Evolutionary conservation across 2,113 vertebrate species (phyloP).

Genomic region (Stigmatopora nigra): DNA sequence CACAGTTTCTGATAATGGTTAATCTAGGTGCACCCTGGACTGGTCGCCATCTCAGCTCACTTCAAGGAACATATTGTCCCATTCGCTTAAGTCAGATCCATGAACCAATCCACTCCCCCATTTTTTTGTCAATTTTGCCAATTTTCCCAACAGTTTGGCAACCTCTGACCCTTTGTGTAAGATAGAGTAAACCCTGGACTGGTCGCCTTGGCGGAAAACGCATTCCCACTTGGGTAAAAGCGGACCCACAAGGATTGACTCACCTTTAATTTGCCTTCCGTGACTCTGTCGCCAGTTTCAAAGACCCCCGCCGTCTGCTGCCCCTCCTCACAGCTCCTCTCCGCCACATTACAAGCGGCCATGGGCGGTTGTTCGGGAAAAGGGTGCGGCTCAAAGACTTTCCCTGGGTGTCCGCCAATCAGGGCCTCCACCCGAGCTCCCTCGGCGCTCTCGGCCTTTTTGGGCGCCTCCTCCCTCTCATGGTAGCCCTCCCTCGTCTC

Average conservation of each 20-base stretch:
- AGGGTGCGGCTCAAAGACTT: constrained; percentile 78
- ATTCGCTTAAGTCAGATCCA: too few species aligned
- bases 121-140: too few species aligned
- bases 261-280: constrained; percentile 79
- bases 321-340: constrained; percentile 65
- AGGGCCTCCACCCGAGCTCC: constrained; percentile 72
- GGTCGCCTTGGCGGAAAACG: not conserved
- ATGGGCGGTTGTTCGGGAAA: constrained; percentile 78
- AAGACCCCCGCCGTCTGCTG: constrained; percentile 74
- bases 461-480: constrained; percentile 62
- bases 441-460: constrained; percentile 70
- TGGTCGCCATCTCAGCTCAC: too few species aligned
- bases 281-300: constrained; percentile 78
- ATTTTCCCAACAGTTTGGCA: too few species aligned
- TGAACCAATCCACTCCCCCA: too few species aligned
- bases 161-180: not conserved
- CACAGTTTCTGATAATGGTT: too few species aligned
- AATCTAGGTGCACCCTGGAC: too few species aligned
- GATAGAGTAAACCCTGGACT: not conserved
- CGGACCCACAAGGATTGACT: constrained; percentile 25
- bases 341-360: constrained; percentile 63
- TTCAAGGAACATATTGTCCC: too few species aligned
- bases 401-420: constrained; percentile 68
- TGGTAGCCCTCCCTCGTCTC: constrained; percentile 65
- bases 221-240: not conserved